phyloP scores from a whole-genome alignment of 2,888 invertebrate species.

The Desoria tigrina region DNA sequence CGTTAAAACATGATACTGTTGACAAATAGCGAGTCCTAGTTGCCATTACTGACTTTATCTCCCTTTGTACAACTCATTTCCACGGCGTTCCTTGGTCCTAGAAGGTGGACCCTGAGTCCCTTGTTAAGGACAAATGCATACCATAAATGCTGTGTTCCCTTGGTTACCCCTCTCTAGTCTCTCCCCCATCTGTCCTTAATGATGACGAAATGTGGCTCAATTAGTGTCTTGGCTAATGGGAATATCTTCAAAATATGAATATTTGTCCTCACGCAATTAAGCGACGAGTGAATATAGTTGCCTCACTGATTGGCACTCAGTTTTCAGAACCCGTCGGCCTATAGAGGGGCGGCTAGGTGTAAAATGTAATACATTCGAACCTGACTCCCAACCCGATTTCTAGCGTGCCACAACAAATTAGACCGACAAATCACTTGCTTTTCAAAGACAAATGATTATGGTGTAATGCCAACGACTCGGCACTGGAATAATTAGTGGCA shows the following conservation, averaged over 20 bases:
- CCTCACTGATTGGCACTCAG: slow-evolving; percentile 1
- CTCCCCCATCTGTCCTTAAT: not conserved
- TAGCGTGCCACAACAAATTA: slow-evolving; percentile 53
- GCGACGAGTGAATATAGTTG: slow-evolving; percentile 19
- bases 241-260: slow-evolving; percentile 13
- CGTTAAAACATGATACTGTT: not conserved
- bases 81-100: too few species aligned
- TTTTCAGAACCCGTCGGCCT: not conserved
- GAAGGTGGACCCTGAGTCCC: too few species aligned
- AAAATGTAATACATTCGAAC: slow-evolving; percentile 14
- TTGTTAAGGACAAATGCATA: too few species aligned
- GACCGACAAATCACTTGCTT: slow-evolving; percentile 54
- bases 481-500: slow-evolving; percentile 49
- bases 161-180: not conserved
- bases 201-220: slow-evolving; percentile 4
- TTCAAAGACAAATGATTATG: slow-evolving; percentile 53
- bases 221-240: slow-evolving; percentile 14
- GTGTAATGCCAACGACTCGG: slow-evolving; percentile 49
- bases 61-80: not conserved
- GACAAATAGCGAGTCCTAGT: too few species aligned
- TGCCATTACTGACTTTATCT: not conserved
- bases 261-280: slow-evolving; percentile 16
- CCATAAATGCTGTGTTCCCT: too few species aligned
- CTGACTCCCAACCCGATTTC: slow-evolving; percentile 42
- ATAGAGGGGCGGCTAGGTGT: not conserved